Conservation (phyloP, 2,888 invertebrate species). For the Phaonia tiefii region DNA sequence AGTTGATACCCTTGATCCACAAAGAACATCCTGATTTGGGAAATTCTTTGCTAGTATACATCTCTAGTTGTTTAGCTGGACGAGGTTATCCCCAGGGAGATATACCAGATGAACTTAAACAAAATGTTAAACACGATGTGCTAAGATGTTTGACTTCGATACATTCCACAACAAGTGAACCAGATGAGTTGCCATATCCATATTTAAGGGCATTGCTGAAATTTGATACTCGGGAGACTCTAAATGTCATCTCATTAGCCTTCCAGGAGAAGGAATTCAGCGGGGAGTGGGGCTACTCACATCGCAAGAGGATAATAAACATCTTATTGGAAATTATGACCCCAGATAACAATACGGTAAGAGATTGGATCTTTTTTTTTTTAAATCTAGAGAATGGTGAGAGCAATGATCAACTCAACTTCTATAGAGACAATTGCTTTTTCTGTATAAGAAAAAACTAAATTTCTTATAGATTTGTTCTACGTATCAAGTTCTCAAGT, state of each 20-base stretch:
- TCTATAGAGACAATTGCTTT: too few species aligned
- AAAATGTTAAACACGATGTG: constrained; percentile 88
- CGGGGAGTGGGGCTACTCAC: constrained; percentile 86
- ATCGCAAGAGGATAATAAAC: constrained; percentile 89
- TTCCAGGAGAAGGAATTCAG: constrained; percentile 91
- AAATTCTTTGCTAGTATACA: constrained; percentile 91
- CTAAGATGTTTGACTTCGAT: constrained; percentile 86
- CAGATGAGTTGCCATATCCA: constrained; percentile 86
- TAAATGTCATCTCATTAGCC: constrained; percentile 91
- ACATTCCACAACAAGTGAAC: constrained; percentile 84
- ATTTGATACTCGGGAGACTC: constrained; percentile 92
- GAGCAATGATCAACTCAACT: too few species aligned
- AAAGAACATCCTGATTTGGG: constrained; percentile 83
- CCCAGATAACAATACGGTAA: constrained; percentile 84
- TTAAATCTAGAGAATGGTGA: too few species aligned
- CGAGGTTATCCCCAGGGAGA: constrained; percentile 90
- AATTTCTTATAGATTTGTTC: too few species aligned
- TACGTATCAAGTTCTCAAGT: too few species aligned
- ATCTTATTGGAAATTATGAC: constrained; percentile 89
- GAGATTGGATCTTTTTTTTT: not conserved
- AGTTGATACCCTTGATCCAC: constrained; percentile 83
- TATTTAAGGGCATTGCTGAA: constrained; percentile 87
- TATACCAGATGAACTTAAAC: constrained; percentile 84
- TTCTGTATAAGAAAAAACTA: too few species aligned
- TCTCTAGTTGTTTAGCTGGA: constrained; percentile 93